Conservation (phyloP, 2,797 vertebrate species). For the Sorex maritimensis region DNA sequence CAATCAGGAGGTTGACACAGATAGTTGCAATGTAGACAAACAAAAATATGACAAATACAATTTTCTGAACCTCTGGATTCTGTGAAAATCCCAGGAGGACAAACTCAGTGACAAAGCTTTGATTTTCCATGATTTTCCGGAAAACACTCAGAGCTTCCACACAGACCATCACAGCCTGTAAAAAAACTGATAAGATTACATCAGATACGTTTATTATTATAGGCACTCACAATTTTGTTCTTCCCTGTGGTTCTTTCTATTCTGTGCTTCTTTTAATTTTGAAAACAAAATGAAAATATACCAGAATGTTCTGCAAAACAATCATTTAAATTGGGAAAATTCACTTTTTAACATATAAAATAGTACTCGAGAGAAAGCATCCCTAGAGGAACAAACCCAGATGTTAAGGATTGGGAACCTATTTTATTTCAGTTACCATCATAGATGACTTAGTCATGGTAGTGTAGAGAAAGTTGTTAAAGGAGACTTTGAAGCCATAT, state of each 20-base stretch:
- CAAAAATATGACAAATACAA: slow-evolving; percentile 60
- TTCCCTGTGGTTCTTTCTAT: too few species aligned
- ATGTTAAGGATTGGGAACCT: background rate
- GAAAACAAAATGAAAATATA: background rate
- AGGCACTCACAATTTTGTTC: too few species aligned
- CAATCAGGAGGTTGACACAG: slow-evolving; percentile 36
- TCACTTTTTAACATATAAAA: background rate
- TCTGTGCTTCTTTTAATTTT: too few species aligned
- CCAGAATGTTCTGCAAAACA: background rate
- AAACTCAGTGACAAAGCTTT: slow-evolving; percentile 56
- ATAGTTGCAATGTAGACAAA: slow-evolving; percentile 49
- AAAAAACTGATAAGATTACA: too few species aligned
- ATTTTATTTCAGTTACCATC: background rate
- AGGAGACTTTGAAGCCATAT: too few species aligned
- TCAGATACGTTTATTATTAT: too few species aligned
- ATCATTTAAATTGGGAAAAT: accelerated
- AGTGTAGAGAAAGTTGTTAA: background rate
- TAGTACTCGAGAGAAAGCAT: too few species aligned
- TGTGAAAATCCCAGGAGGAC: slow-evolving; percentile 72
- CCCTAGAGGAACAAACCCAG: background rate
- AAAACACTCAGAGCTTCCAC: too few species aligned
- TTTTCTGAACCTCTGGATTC: slow-evolving; percentile 66
- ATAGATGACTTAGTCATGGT: background rate
- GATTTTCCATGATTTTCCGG: too few species aligned
- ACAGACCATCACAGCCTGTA: too few species aligned